phyloP scores from a whole-genome alignment of 2,888 invertebrate species.

The Cheilosia soror region DNA sequence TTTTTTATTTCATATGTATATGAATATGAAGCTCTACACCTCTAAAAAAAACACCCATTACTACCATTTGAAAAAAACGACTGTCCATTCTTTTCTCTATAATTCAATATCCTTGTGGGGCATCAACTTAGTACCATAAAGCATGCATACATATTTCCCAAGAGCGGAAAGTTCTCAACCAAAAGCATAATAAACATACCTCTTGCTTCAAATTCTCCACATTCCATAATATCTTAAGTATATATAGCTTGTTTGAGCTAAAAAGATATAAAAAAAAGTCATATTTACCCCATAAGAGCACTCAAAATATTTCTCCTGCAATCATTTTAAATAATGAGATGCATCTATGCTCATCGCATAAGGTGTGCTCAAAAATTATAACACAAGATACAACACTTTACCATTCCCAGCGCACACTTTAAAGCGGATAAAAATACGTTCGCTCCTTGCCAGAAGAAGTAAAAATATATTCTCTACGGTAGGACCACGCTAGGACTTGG shows the following conservation, averaged over 20 bases:
- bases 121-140: neutral
- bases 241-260: constrained; percentile 10
- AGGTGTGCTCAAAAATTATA: constrained; percentile 29
- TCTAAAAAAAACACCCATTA: too few relatives aligned
- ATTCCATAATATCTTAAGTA: constrained; percentile 34
- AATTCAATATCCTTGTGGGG: neutral
- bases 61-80: too few relatives aligned
- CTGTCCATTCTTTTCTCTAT: neutral
- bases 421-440: constrained; percentile 12
- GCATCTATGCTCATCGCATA: constrained; percentile 16
- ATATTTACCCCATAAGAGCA: constrained; percentile 36
- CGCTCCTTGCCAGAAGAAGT: constrained; percentile 15
- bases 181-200: constrained; percentile 8
- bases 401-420: constrained; percentile 11
- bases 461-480: constrained; percentile 1
- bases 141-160: constrained; percentile 16
- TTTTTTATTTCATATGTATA: too few relatives aligned
- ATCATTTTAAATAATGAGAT: constrained; percentile 62
- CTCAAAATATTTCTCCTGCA: constrained; percentile 43
- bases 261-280: constrained; percentile 31
- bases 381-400: constrained; percentile 15
- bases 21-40: too few relatives aligned
- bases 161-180: constrained; percentile 23
- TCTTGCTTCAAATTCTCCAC: constrained; percentile 17
- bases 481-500: constrained; percentile 20